Percentiles rank a stretch among this genome's conserved stretches.
Evolutionary conservation across 2,797 vertebrate genomes (phyloP).

Genomic region (Anguilla pacifica): DNA sequence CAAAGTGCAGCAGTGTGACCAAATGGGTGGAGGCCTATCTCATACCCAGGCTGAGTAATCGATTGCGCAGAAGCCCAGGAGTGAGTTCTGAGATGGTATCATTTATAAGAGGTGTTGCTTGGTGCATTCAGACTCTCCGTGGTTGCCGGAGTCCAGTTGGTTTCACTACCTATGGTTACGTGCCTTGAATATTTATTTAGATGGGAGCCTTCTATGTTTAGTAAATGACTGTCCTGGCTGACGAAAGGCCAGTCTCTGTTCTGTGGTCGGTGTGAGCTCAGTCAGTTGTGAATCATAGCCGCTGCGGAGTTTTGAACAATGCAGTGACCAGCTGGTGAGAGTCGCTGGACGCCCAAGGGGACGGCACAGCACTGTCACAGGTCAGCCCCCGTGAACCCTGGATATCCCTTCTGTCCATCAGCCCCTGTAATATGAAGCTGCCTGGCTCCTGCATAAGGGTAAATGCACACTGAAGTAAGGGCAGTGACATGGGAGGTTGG

Average conservation of each 20-base stretch:
- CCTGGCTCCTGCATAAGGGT: background rate
- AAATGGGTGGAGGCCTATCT: background rate
- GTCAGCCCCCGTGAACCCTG: background rate
- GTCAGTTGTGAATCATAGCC: background rate
- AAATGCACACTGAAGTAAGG: background rate
- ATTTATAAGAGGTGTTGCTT: background rate
- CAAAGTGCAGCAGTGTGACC: background rate
- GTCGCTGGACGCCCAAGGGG: background rate
- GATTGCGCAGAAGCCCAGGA: background rate
- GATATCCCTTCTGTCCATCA: background rate
- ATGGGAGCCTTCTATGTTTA: background rate
- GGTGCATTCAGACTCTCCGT: background rate
- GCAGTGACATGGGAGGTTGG: constrained; percentile 10
- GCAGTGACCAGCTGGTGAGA: background rate
- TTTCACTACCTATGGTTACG: background rate
- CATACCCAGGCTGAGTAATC: background rate
- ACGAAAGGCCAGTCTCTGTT: background rate
- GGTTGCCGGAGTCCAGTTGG: background rate
- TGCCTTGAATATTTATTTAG: background rate
- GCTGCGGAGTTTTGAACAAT: background rate
- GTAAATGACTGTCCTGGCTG: background rate
- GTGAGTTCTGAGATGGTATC: background rate
- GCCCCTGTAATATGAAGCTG: background rate
- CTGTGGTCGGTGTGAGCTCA: background rate
- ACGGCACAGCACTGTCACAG: background rate